Evolutionary conservation across 2,888 invertebrate genomes (phyloP).

Genomic region (Hymenopus coronatus): DNA sequence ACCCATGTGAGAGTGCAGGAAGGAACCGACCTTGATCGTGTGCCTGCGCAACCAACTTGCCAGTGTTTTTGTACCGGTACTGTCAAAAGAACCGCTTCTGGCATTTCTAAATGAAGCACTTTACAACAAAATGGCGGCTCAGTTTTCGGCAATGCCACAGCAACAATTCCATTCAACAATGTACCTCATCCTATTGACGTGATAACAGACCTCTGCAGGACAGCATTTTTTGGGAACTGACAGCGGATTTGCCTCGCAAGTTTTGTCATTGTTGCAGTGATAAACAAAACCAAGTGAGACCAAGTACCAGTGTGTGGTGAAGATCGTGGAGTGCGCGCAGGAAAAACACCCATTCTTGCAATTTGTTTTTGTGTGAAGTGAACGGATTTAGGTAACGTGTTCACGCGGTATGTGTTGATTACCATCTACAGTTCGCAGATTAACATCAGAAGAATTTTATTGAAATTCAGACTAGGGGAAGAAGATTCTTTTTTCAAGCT

Average conservation of each 20-base stretch:
- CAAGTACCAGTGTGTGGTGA: not conserved
- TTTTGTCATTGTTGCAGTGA: not conserved
- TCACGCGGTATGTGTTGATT: not conserved
- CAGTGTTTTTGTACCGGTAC: not conserved
- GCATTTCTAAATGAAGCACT: not conserved
- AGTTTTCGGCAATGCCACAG: not conserved
- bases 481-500: not conserved
- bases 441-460: not conserved
- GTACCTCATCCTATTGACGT: not conserved
- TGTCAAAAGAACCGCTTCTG: not conserved
- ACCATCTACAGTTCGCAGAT: not conserved
- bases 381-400: not conserved
- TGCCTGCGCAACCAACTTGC: not conserved
- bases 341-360: not conserved
- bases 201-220: not conserved
- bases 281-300: not conserved
- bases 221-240: not conserved
- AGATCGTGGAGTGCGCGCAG: not conserved
- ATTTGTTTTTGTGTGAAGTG: not conserved
- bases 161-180: not conserved
- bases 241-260: not conserved
- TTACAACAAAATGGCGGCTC: conserved; percentile 13
- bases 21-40: not conserved
- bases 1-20: not conserved
- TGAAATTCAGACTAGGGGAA: not conserved